Percentiles rank a stretch among this genome's conserved stretches.
These are phyloP conservation scores for Lasioglossum marginatum DNA, from an alignment of 2,888 invertebrate species.

Conservation along the genomic window DNA sequence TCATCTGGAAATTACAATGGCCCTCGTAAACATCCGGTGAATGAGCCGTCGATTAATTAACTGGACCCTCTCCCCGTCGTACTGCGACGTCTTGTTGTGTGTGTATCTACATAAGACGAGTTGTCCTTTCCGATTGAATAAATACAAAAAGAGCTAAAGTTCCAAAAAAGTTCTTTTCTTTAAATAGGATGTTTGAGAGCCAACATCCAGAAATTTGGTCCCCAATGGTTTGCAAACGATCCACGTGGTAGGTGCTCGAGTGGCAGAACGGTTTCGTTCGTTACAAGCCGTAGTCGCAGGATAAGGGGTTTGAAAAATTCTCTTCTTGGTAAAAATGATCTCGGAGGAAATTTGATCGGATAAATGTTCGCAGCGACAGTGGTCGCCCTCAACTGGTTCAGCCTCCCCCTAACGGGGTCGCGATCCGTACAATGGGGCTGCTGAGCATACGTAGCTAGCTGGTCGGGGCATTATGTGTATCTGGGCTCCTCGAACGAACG, in stretches of 20 bases:
- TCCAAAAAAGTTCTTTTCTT: not conserved
- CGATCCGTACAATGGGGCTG: slow-evolving; percentile 56
- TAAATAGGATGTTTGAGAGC: not conserved
- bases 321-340: slow-evolving; percentile 41
- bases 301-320: slow-evolving; percentile 10
- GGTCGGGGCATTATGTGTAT: slow-evolving; percentile 66
- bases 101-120: not conserved
- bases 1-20: slow-evolving; percentile 49
- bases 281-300: not conserved
- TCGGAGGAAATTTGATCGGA: slow-evolving; percentile 59
- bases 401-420: slow-evolving; percentile 36
- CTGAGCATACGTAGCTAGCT: slow-evolving; percentile 42
- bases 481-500: slow-evolving; percentile 65
- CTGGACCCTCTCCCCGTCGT: not conserved
- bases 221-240: not conserved
- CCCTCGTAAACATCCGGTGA: slow-evolving; percentile 57
- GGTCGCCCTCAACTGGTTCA: slow-evolving; percentile 61
- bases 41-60: slow-evolving; percentile 58
- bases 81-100: not conserved
- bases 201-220: not conserved
- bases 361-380: slow-evolving; percentile 57
- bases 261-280: not conserved
- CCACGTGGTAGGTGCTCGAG: not conserved
- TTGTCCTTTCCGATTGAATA: not conserved
- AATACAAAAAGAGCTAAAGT: not conserved